These are phyloP conservation scores for Nymphalis polychloros DNA, from an alignment of 2,888 invertebrate species.

Conservation along the genomic window DNA sequence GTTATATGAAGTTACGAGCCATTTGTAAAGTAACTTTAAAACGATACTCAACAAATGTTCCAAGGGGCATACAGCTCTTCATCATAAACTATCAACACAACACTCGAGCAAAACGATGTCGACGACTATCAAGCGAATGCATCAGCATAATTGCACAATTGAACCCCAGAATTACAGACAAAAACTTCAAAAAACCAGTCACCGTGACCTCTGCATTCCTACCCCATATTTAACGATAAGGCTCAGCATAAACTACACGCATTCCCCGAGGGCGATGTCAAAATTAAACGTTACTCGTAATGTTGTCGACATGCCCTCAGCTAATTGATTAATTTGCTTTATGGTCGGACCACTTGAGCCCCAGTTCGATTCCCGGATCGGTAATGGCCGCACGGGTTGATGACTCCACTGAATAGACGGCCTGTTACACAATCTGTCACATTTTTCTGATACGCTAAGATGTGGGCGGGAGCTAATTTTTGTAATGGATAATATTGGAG, in stretches of 20 bases:
- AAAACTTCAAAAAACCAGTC: conserved; percentile 52
- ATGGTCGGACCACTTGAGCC: conserved; percentile 75
- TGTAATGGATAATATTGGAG: conserved; percentile 48
- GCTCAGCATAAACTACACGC: conserved; percentile 47
- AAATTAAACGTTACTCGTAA: conserved; percentile 79
- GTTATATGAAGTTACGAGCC: conserved; percentile 20
- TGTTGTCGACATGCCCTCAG: conserved; percentile 79
- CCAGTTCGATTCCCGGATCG: conserved; percentile 66
- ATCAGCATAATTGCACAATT: conserved; percentile 75
- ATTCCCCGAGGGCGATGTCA: conserved; percentile 57
- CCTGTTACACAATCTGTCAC: conserved; percentile 79
- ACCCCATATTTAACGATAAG: conserved; percentile 31
- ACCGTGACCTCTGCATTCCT: conserved; percentile 45
- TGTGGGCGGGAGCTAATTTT: conserved; percentile 48
- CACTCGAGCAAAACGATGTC: conserved; percentile 57
- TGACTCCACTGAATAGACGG: conserved; percentile 63
- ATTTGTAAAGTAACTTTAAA: conserved; percentile 38
- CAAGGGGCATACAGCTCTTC: conserved; percentile 51
- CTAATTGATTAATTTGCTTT: conserved; percentile 83
- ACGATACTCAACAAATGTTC: conserved; percentile 48
- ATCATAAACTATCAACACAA: conserved; percentile 73
- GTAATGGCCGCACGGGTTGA: conserved; percentile 72
- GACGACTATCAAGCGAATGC: conserved; percentile 71
- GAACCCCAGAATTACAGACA: conserved; percentile 63
- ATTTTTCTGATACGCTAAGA: conserved; percentile 59